Evolutionary conservation across 2,113 vertebrate species (phyloP).

Genomic region (Nothobranchius kuhntae): DNA sequence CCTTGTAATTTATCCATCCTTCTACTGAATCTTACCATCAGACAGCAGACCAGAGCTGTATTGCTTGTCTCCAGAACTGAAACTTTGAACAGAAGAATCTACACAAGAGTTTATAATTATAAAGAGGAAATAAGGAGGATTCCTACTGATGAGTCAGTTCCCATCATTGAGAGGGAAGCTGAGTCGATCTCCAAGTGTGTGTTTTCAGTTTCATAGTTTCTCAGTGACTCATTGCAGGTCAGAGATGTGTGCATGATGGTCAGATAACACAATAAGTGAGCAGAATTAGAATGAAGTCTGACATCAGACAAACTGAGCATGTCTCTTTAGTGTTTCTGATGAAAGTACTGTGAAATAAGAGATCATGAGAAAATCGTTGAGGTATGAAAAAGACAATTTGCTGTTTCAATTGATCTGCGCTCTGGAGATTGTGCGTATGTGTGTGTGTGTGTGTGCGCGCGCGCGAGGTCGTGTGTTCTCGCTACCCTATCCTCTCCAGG

Average conservation of each 20-base stretch:
- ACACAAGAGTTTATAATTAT: too few relatives aligned
- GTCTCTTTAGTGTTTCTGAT: constrained; percentile 11
- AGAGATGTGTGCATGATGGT: constrained; percentile 14
- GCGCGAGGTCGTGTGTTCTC: constrained; percentile 2
- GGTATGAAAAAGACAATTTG: constrained; percentile 51
- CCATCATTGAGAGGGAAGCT: constrained; percentile 5
- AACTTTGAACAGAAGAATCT: too few relatives aligned
- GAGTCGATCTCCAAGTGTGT: background rate
- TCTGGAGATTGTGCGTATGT: constrained; percentile 7
- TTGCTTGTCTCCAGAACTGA: too few relatives aligned
- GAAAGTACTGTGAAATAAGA: constrained; percentile 31
- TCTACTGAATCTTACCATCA: too few relatives aligned
- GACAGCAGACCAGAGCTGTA: too few relatives aligned
- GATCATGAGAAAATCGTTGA: constrained; percentile 41
- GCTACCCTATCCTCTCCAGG: constrained; percentile 23
- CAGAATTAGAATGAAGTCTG: background rate
- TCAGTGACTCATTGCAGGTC: constrained; percentile 35
- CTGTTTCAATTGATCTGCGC: constrained; percentile 28
- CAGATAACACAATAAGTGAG: constrained; percentile 6
- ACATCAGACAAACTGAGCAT: background rate
- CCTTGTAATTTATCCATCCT: too few relatives aligned
- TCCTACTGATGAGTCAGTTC: background rate
- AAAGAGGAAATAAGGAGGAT: background rate
- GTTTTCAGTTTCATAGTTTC: background rate
- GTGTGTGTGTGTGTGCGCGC: constrained; percentile 20